phyloP scores from a whole-genome alignment of 2,797 vertebrate species.

The Argya squamiceps region DNA sequence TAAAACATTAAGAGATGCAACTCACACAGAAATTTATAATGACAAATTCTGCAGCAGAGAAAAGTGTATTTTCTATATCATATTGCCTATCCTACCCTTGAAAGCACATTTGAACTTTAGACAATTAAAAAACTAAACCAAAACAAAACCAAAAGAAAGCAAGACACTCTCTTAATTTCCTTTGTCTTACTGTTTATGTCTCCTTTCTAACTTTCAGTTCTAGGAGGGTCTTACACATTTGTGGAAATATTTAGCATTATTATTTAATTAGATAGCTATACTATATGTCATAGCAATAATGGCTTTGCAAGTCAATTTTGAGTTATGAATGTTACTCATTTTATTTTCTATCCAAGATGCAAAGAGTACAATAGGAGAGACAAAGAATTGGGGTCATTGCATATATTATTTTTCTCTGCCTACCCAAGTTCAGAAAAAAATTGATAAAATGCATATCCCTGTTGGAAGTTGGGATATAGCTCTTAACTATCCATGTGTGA shows the following conservation, averaged over 20 bases:
- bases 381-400: neutral
- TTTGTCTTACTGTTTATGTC: neutral
- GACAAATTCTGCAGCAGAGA: neutral
- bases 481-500: neutral
- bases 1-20: neutral
- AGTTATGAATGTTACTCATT: neutral
- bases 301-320: neutral
- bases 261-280: neutral
- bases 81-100: neutral
- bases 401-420: neutral
- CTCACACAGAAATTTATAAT: neutral
- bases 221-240: neutral
- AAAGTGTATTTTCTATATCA: neutral
- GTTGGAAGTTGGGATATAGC: fast-evolving
- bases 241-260: neutral
- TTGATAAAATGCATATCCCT: neutral
- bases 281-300: neutral
- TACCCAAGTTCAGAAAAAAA: neutral
- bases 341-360: neutral
- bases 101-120: neutral
- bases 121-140: neutral
- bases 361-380: neutral
- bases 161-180: neutral
- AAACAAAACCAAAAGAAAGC: neutral
- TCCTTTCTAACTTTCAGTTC: neutral